Evolutionary conservation across 2,113 vertebrate species (phyloP).

Genomic region (Coturnix japonica): DNA sequence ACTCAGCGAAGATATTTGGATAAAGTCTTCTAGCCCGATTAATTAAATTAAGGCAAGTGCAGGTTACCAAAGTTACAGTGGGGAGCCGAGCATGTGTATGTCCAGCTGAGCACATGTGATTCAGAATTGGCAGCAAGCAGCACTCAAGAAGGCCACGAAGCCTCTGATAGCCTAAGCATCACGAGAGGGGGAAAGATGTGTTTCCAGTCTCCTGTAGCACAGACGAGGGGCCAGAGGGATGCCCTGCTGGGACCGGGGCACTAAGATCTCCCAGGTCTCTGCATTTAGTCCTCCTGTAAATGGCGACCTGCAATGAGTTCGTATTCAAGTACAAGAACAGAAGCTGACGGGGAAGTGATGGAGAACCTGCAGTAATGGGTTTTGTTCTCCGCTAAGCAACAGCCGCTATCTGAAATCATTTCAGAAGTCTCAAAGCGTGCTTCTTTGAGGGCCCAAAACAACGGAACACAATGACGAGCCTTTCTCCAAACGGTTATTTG

Average conservation of each 20-base stretch:
- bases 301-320: background rate
- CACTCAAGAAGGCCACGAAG: background rate
- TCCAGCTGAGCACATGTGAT: background rate
- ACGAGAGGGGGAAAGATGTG: background rate
- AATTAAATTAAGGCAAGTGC: background rate
- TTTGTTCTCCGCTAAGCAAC: background rate
- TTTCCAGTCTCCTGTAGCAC: background rate
- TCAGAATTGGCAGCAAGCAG: background rate
- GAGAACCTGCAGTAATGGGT: background rate
- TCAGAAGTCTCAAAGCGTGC: background rate
- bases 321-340: conserved; percentile 58
- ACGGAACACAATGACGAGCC: background rate
- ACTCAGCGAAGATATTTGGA: background rate
- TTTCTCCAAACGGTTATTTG: background rate
- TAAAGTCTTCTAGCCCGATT: background rate
- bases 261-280: background rate
- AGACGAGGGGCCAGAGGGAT: background rate
- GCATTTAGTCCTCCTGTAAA: background rate
- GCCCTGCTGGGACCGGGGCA: background rate
- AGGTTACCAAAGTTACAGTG: background rate
- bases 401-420: background rate
- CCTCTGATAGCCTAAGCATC: accelerated
- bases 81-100: background rate
- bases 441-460: background rate
- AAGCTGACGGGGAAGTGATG: background rate